A percentile compares a stretch with the other conserved stretches of the same genome.
Evolutionary conservation across 1,140 invertebrate species (phyloP).

Genomic region (Neotoxoptera formosana): DNA sequence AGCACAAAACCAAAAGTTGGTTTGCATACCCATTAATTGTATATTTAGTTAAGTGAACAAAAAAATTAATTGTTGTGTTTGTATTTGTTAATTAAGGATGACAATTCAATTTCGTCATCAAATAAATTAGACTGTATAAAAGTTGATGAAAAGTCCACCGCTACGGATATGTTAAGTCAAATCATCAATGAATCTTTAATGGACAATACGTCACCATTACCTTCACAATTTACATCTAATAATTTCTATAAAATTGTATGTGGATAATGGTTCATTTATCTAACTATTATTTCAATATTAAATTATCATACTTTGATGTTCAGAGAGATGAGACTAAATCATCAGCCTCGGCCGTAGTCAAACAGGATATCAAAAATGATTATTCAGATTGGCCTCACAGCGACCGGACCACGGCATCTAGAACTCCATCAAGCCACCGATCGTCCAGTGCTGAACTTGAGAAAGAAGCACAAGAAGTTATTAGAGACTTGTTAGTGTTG

Average conservation of each 20-base stretch:
- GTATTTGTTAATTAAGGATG: slow-evolving; percentile 35
- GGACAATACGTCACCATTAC: slow-evolving; percentile 44
- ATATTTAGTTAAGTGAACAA: neutral
- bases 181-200: slow-evolving; percentile 62
- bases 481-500: slow-evolving; percentile 62
- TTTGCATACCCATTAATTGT: neutral
- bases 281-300: neutral
- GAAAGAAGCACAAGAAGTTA: slow-evolving; percentile 59
- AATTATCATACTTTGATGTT: neutral
- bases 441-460: slow-evolving; percentile 51
- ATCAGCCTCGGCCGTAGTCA: neutral
- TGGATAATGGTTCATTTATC: neutral
- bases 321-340: slow-evolving; percentile 44
- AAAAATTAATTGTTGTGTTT: neutral
- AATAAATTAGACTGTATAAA: slow-evolving; percentile 44
- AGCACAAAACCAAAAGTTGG: slow-evolving; percentile 43
- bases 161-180: slow-evolving; percentile 65
- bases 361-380: slow-evolving; percentile 30
- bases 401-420: slow-evolving; percentile 4
- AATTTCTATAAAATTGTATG: slow-evolving; percentile 51
- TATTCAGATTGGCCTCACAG: neutral
- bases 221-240: slow-evolving; percentile 44
- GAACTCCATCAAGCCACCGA: slow-evolving; percentile 2
- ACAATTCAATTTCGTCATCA: neutral
- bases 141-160: slow-evolving; percentile 62